A percentile compares a stretch with the other conserved stretches of the same genome.
Evolutionary conservation across 2,113 vertebrate genomes (phyloP).

Genomic region (Malaclemys terrapin): DNA sequence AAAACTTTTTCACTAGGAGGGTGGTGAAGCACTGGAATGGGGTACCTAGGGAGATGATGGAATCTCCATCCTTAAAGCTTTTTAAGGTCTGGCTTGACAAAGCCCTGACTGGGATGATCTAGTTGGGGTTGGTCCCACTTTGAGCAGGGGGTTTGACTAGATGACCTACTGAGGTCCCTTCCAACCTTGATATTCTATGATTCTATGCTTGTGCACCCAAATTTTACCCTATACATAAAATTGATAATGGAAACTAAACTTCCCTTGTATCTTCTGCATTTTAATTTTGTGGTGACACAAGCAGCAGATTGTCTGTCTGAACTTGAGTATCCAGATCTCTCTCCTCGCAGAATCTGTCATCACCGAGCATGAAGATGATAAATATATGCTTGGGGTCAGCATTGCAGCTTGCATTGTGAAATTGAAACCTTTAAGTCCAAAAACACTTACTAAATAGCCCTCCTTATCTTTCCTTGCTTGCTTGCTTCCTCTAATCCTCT

Average conservation of each 20-base stretch:
- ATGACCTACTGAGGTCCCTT: too few relatives aligned
- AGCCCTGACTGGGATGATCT: too few relatives aligned
- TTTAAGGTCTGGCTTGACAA: too few relatives aligned
- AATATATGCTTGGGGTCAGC: background rate
- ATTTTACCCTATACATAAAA: background rate
- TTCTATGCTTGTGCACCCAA: background rate
- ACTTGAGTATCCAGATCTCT: background rate
- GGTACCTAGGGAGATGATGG: too few relatives aligned
- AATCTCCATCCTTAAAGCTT: too few relatives aligned
- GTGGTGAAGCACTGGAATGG: too few relatives aligned
- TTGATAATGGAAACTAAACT: background rate
- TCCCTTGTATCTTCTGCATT: background rate
- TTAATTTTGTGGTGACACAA: fast-evolving
- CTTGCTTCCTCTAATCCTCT: background rate
- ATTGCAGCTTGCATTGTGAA: background rate
- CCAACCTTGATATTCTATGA: too few relatives aligned
- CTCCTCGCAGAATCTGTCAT: background rate
- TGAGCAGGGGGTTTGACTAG: too few relatives aligned
- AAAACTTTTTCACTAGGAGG: too few relatives aligned
- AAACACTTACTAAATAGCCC: background rate
- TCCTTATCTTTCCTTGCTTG: background rate
- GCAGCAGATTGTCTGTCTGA: background rate
- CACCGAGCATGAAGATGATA: background rate
- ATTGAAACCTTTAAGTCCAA: background rate
- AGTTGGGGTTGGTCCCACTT: too few relatives aligned